Percentiles rank a stretch among this genome's conserved stretches.
These are phyloP conservation scores for Eriosoma lanigerum DNA, from an alignment of 1,140 invertebrate species.

Conservation along the genomic window DNA sequence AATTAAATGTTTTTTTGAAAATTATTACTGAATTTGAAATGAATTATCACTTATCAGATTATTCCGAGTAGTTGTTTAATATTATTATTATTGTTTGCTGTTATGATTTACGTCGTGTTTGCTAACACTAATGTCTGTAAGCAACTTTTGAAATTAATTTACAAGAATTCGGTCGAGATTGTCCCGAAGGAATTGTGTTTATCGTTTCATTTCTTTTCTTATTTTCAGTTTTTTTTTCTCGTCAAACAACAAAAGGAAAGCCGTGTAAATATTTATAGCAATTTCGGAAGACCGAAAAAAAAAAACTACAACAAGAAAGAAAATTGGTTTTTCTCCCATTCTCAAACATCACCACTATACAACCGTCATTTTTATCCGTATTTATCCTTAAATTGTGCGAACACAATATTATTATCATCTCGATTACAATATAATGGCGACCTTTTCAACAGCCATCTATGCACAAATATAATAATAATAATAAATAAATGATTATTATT, in stretches of 20 bases:
- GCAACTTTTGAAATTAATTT: constrained; percentile 52
- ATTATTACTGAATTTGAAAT: too few species aligned
- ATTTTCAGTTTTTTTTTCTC: constrained; percentile 8
- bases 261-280: constrained; percentile 40
- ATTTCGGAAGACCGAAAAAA: not conserved
- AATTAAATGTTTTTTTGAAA: too few species aligned
- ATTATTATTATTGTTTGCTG: too few species aligned
- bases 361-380: not conserved
- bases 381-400: not conserved
- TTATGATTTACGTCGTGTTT: not conserved
- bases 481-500: too few species aligned
- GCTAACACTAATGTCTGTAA: constrained; percentile 49
- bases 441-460: too few species aligned
- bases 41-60: too few species aligned
- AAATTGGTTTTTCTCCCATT: constrained; percentile 23
- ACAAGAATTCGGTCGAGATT: constrained; percentile 52
- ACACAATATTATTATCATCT: not conserved
- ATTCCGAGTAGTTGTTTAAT: too few species aligned
- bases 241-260: not conserved
- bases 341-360: not conserved
- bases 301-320: not conserved
- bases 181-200: constrained; percentile 43
- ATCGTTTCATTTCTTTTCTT: constrained; percentile 4
- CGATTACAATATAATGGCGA: too few species aligned
- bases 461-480: too few species aligned